Evolutionary conservation across 2,113 vertebrate species (phyloP), one percentile per base, ranked within the genome.

Genomic region (Romanogobio albipinnatus): DNA sequence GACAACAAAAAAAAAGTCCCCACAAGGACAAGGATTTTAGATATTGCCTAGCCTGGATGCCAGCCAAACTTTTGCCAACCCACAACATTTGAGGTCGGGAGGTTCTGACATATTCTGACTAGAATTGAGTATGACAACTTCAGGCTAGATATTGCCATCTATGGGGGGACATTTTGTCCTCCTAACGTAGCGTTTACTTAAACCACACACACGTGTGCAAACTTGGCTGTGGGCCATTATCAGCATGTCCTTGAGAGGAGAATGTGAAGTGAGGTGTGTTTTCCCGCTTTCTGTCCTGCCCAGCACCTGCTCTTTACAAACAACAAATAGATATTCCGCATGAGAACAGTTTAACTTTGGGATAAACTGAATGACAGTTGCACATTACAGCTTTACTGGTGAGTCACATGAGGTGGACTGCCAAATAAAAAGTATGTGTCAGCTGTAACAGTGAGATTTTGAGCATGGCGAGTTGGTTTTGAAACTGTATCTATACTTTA

Each of bases 231-330:
- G 49, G 17, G 64, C 14, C 19, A 33, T 87, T 79, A 88, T 88
- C 87, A 80, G 76, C 3, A 10, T 58, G 84, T 80, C 87, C 80
- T 85, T 85, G 84, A 83, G 58, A 26, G 47, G 49, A 19, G 7
- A 68, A 62, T 71, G 47, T 80, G 68, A 76, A 80, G 58, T 36
- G 39, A 26, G 19, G 76, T 47, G 45, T 77, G 29, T 77, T 83
- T 76, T 74, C 53, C 58, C 13, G 9, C 43, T 36, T 24, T 70
- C 36, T 56, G 11, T 53, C 58, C 66, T n/a, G n/a, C 47, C 74
- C 17, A 87, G 77, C 80, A 87, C 80, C 86, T 85, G 83, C 84
- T 43, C 45, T 56, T 84, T 19, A 64, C 68, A 78, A 78, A 59
- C 26, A n/a, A 10, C 17, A 36, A 7, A 78, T 7, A 61, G 5